Evolutionary conservation across 2,113 vertebrate species (phyloP), one percentile per base, ranked within the genome.

Genomic region (Taurulus bubalis): DNA sequence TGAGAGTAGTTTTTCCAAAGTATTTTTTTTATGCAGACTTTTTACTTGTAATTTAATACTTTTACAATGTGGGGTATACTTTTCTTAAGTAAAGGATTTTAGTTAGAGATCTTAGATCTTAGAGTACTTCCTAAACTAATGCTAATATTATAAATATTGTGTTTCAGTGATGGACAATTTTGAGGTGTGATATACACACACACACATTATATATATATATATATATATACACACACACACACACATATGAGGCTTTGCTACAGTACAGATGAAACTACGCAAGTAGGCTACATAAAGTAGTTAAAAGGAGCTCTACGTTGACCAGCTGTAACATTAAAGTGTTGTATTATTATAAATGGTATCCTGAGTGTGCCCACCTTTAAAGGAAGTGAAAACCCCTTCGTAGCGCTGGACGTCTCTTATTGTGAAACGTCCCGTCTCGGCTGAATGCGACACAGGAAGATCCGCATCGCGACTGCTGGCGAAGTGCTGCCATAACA

Each of bases 401-500:
- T 40, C 38, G 38, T 3, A 6, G 34, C 34, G 34, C 3, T 34
- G 34, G 38, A 40, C 71, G 5, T 2, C n/a, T 85, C 88, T 94
- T 93, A 93, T 85, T 93, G 9, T 94, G 91, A 91, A 92, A 90
- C 15, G 32, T 22, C 2, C n/a, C 2, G 66, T 55, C n/a, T 20
- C 40, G 38, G 74, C 74, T 63, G 75, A 77, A 67, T 82, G 86
- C 83, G 74, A 90, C 89, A 85, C 88, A 68, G 93, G 93, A 94
- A 93, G 86, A 72, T 92, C 89, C 91, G 90, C 83, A 88, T 77
- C 72, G 91, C 90, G 77, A 88, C 94, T 90, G 90, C 85, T 91
- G 83, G 80, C 74, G 58, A 87, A 93, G 80, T 84, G 90, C 85
- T 92, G 89, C 90, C 82, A 94, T 89, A 92, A 92, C 94, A 94